Evolutionary conservation across 2,113 vertebrate species (phyloP), one percentile per base, ranked within the genome.

Genomic region (Chlamydotis undulata): DNA sequence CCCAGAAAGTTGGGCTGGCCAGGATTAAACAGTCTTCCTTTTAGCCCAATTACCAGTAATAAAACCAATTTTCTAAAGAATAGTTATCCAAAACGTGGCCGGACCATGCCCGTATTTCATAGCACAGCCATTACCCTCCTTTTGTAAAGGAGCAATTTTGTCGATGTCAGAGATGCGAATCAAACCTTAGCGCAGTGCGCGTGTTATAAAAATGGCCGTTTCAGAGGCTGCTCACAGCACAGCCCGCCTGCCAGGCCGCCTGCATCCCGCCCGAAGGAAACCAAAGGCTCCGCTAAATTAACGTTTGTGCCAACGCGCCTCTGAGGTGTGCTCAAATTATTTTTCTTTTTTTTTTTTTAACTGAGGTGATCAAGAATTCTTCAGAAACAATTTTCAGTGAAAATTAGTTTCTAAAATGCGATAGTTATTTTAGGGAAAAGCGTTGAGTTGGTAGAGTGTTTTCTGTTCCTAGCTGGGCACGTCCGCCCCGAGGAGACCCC

Each of bases 21-120:
- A 75, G 86, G 55, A 94, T 82, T 95, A 94, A 97, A 89, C 49
- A 80, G 73, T 61, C 70, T 91, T 83, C 82, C 92, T 96, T 89
- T 81, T 64, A 93, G 91, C 70, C 90, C 87, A 91, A 93, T 88
- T 95, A 86, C 64, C 88, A 92, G 47, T 83, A 92, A 97, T 89
- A 96, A 96, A 94, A 23, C 88, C 73, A 83, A 92, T 97, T 94
- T 96, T 83, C 94, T 83, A 89, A 94, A 95, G 89, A 87, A 91
- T 26, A 89, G 79, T 79, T 94, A 19, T 52, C 76, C 91, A 76
- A 69, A 84, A 74, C 3, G 47, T 35, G 55, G 70, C 59, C 90
- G 76, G 92, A 77, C 50, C 55, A 23, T 47, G 88, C 31, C 88
- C 59, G 1, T 49, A 69, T 57, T 69, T 91, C 87, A 61, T 6